A percentile compares a stretch with the other conserved stretches of the same genome.
Conservation (phyloP, 2,113 vertebrate species). For the Paradoxurus hermaphroditus region DNA sequence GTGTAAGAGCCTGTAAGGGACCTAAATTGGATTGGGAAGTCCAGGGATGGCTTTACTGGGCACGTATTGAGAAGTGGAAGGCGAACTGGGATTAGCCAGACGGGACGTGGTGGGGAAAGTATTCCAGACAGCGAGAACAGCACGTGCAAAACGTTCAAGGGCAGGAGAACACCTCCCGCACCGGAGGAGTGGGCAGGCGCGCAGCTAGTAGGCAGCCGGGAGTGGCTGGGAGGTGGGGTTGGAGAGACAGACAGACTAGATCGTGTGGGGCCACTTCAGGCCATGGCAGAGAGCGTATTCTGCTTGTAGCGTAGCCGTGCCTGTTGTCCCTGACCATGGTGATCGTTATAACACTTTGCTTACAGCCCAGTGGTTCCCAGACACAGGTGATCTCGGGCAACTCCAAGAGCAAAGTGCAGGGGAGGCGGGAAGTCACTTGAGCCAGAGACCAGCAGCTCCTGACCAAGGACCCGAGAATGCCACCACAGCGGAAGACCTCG, state of each 20-base stretch:
- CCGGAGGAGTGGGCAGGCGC: background rate
- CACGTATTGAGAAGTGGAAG: background rate
- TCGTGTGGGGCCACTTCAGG: background rate
- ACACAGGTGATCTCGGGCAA: background rate
- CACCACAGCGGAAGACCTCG: constrained; percentile 71
- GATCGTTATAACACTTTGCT: constrained; percentile 28
- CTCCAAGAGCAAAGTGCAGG: background rate
- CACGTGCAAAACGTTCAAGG: background rate
- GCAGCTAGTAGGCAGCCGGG: background rate
- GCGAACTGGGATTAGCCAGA: background rate
- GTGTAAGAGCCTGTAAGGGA: background rate
- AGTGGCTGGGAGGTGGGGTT: background rate
- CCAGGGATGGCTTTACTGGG: background rate
- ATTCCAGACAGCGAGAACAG: background rate
- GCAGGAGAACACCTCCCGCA: background rate
- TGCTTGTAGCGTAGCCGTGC: background rate
- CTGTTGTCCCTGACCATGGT: background rate
- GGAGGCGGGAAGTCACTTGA: background rate
- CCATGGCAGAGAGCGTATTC: background rate
- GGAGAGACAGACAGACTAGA: background rate
- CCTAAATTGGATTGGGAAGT: background rate
- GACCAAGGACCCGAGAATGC: background rate
- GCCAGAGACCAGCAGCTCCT: background rate
- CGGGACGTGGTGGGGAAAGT: background rate
- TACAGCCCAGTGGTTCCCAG: constrained; percentile 88